Base-by-base conservation (phyloP, 2,888 invertebrate genomes). In the Stictocephala bisonia region DNA sequence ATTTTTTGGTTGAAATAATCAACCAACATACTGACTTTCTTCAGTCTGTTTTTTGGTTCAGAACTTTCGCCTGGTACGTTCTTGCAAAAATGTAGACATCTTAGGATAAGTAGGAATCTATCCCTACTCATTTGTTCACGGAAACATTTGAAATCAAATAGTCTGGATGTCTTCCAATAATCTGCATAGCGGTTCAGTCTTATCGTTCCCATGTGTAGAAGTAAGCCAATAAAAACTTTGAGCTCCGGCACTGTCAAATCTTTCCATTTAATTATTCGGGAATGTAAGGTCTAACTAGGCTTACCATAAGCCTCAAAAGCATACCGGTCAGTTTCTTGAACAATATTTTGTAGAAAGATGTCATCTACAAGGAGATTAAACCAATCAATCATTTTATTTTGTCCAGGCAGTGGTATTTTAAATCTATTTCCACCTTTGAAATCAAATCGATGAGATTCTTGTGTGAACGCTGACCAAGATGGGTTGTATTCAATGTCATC, bases 1-100 rank as follows among this genome's bases (percentile, higher is more conserved):
- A 67, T 67, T 27, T 48, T 67, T 6, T 29, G 26, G 31, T 67
- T 67, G 50, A 67, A 67, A 1, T 29, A n/a, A 24, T 67, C 44
- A 7, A 67, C 56, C 27, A 50, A n/a, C 1, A 29, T 7, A 15
- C 50, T 26, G 6, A 50, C 26, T 41, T 29, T 50, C 2, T 18
- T 4, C 20, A 48, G 13, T 13, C 50, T 15, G 24, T 48, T 29
- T 7, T 13, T 29, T 20, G 3, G 18, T 3, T 24, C 24, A 2
- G 22, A 15, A 1, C 1, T 11, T n/a, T n/a, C n/a, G n/a, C n/a
- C n/a, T 29, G 9, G 26, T 9, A 18, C 56, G 27, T 53, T 53
- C 11, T 18, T 27, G 2, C 2, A 9, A 7, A 50, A 50, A 50
- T 27, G 50, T 15, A 67, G 9, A n/a, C 50, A 48, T 20, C 27